Base-by-base conservation (phyloP, 2,888 invertebrate genomes). In the Euphydryas editha region DNA sequence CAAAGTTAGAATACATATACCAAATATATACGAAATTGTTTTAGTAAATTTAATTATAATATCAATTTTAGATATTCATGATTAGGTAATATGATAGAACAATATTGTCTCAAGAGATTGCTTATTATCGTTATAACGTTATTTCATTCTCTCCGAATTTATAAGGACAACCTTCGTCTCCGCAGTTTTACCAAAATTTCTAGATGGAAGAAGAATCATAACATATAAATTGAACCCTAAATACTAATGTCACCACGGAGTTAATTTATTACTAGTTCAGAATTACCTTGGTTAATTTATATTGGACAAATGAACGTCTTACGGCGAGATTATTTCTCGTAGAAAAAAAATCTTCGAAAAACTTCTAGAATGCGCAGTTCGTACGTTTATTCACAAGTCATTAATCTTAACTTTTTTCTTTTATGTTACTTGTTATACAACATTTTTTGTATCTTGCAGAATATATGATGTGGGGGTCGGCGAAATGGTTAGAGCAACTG, bases 321-420 rank as follows among this genome's bases (percentile, higher is more conserved):
- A 39, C 30, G n/a, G 24, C n/a, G 24, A 51, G 51, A 51, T 51
- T 51, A 24, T 24, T 51, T 30, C n/a, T n/a, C 24, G n/a, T 21
- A 10, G 0, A 24, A 21, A 49, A 49, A 36, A 39, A 54, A 54
- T 30, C 20, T 24, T 21, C 30, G 49, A 42, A 42, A 44, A 59
- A 59, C 36, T 62, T 51, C 18, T 42, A 62, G 58, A 60, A 61
- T 30, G 51, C 49, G 47, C 36, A 62, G 62, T 67, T 69, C 68
- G 65, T 18, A 47, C 62, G 70, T 68, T 69, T 69, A 69, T 72
- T 70, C 68, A 73, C 69, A 68, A 71, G 69, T 68, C 69, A 72
- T 73, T 73, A 72, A 73, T 73, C 70, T 67, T 61, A 72, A 73
- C 68, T 72, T 72, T 62, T 62, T 59, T 51, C 62, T 67, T 70